These are phyloP conservation scores for Dromaius novaehollandiae DNA, from an alignment of 2,113 vertebrate genomes.

Conservation along the genomic window DNA sequence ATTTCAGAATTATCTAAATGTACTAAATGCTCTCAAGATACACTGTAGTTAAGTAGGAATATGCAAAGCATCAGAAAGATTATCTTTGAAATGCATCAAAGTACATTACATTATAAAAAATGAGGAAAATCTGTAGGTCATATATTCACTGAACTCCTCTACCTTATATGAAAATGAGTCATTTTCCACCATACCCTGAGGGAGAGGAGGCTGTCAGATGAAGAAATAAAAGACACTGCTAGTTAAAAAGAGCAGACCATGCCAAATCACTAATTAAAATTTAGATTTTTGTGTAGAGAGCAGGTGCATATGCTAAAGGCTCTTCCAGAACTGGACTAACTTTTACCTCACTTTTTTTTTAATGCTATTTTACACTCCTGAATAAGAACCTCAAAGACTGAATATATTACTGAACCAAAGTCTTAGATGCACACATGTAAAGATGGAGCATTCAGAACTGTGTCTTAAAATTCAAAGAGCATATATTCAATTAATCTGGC, in stretches of 20 bases:
- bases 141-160: constrained; percentile 54
- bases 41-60: constrained; percentile 56
- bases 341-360: neutral
- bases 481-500: neutral
- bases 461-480: neutral
- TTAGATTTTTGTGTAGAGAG: constrained; percentile 20
- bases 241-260: constrained; percentile 70
- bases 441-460: neutral
- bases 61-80: constrained; percentile 65
- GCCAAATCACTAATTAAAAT: constrained; percentile 74
- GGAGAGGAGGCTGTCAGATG: constrained; percentile 53
- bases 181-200: constrained; percentile 50
- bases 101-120: constrained; percentile 44
- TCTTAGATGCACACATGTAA: neutral
- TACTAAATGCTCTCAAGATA: constrained; percentile 61
- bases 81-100: constrained; percentile 70
- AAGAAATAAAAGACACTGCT: constrained; percentile 70
- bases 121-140: constrained; percentile 53
- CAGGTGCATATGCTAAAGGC: constrained; percentile 57
- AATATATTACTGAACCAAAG: neutral
- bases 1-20: constrained; percentile 20
- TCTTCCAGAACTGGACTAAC: constrained; percentile 1
- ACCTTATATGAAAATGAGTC: constrained; percentile 66
- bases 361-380: neutral
- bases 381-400: neutral